These are phyloP conservation scores for Eurois occulta DNA, from an alignment of 2,888 invertebrate species.

Conservation along the genomic window DNA sequence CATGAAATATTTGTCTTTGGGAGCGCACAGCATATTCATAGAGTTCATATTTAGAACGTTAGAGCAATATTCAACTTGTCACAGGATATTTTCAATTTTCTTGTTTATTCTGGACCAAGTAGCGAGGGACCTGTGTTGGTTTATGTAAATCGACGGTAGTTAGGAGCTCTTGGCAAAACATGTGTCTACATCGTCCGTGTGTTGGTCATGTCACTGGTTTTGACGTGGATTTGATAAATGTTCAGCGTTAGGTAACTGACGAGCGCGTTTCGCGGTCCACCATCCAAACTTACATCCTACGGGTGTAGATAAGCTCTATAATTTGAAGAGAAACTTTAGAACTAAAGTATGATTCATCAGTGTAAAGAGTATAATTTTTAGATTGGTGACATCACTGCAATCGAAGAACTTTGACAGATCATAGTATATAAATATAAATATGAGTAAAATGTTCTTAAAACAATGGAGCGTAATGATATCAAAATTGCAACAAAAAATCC, in stretches of 20 bases:
- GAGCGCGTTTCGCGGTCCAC: not conserved
- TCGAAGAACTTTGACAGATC: not conserved
- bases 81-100: not conserved
- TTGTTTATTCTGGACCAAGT: conserved; percentile 20
- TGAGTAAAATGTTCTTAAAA: not conserved
- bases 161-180: not conserved
- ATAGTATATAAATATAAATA: too few relatives aligned
- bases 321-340: not conserved
- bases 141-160: conserved; percentile 19
- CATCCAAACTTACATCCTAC: not conserved
- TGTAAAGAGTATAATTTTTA: not conserved
- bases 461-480: not conserved
- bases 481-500: not conserved
- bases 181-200: conserved; percentile 2
- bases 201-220: not conserved
- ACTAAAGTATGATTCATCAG: too few relatives aligned
- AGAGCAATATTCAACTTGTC: not conserved
- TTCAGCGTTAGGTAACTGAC: not conserved
- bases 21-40: conserved; percentile 14
- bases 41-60: not conserved
- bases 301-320: not conserved
- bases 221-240: conserved; percentile 18
- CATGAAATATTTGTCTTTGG: conserved; percentile 45
- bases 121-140: conserved; percentile 11
- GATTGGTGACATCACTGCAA: not conserved